Conservation (phyloP, 2,797 vertebrate genomes). For the Oryzias dopingdopingensis region DNA sequence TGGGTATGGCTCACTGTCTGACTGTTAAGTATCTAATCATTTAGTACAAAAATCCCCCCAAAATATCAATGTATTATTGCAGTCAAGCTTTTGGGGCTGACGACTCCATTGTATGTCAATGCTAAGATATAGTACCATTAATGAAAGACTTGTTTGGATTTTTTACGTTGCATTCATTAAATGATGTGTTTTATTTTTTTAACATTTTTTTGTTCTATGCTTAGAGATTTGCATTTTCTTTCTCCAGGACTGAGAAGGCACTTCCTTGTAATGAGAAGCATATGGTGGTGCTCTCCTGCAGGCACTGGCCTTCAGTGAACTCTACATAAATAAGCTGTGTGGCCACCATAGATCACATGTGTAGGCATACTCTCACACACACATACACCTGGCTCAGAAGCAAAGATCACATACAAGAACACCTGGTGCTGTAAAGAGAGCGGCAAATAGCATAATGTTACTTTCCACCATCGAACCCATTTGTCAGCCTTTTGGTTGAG, state of each 20-base stretch:
- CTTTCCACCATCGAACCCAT: conserved; percentile 62
- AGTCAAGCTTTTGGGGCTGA: too few relatives aligned
- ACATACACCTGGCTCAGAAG: conserved; percentile 58
- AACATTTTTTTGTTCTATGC: conserved; percentile 11
- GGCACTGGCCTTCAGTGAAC: conserved; percentile 63
- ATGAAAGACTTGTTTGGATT: too few relatives aligned
- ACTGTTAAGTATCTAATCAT: too few relatives aligned
- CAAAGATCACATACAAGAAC: conserved; percentile 56
- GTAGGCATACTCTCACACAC: conserved; percentile 15
- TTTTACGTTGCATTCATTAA: too few relatives aligned
- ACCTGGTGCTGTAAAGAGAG: conserved; percentile 60
- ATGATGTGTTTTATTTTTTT: too few relatives aligned
- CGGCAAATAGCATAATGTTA: conserved; percentile 53
- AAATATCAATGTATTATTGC: too few relatives aligned
- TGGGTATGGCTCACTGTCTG: too few relatives aligned
- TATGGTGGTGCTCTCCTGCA: conserved; percentile 58
- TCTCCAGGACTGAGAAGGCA: conserved; percentile 46
- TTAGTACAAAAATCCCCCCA: too few relatives aligned
- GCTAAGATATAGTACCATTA: too few relatives aligned
- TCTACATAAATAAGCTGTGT: conserved; percentile 71
- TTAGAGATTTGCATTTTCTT: conserved; percentile 40
- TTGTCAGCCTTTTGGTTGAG: conserved; percentile 62
- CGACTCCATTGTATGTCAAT: too few relatives aligned
- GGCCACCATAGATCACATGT: conserved; percentile 54
- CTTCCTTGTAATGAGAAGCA: conserved; percentile 70